Conservation (phyloP, 2,113 vertebrate genomes). For the Chauna torquata region DNA sequence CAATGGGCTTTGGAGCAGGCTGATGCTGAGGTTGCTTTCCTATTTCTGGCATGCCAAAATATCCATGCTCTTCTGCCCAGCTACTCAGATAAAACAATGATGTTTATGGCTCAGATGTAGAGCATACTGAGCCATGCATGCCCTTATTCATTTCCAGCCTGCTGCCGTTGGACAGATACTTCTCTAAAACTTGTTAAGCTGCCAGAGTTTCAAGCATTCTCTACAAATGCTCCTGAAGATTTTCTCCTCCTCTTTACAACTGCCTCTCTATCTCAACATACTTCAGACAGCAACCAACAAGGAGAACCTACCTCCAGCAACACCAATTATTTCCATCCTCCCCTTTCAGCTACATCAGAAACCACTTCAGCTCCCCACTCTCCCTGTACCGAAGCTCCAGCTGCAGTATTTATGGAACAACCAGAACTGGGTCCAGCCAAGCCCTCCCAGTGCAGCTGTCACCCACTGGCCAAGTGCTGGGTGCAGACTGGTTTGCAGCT, state of each 20-base stretch:
- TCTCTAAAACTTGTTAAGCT: background rate
- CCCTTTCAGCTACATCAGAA: background rate
- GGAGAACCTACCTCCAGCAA: background rate
- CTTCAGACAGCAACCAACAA: background rate
- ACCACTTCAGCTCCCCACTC: background rate
- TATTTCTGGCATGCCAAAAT: background rate
- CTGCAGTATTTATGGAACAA: background rate
- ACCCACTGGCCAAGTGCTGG: background rate
- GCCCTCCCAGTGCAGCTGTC: fast-evolving
- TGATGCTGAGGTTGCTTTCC: conserved; percentile 10
- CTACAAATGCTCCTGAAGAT: background rate
- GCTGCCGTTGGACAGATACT: background rate
- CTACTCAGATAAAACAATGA: background rate
- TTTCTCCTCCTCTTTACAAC: background rate
- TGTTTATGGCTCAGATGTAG: background rate
- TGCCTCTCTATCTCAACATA: background rate
- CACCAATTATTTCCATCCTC: background rate
- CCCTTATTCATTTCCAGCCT: background rate
- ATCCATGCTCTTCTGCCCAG: background rate
- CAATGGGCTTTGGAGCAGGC: background rate
- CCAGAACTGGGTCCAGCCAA: background rate
- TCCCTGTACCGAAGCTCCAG: fast-evolving
- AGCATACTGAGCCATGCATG: background rate
- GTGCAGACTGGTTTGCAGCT: background rate
- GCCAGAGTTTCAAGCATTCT: background rate